Conservation (phyloP, 2,888 invertebrate species). For the Xestia xanthographa region DNA sequence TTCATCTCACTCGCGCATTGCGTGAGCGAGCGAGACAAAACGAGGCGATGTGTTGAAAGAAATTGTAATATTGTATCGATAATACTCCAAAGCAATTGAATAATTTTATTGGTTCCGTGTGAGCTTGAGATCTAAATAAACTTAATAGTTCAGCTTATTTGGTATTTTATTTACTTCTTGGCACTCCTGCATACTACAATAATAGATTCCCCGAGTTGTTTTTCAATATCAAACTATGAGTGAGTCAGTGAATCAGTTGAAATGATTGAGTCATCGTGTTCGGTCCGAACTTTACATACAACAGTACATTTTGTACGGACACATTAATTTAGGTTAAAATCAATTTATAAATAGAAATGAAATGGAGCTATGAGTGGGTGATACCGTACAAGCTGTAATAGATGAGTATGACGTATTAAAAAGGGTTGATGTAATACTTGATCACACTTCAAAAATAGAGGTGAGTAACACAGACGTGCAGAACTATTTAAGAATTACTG, state of each 20-base stretch:
- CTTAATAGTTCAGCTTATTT: conserved; percentile 63
- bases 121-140: conserved; percentile 67
- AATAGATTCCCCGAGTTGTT: conserved; percentile 64
- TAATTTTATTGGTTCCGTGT: conserved; percentile 59
- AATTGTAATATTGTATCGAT: conserved; percentile 65
- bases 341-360: conserved; percentile 33
- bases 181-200: conserved; percentile 60
- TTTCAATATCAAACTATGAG: conserved; percentile 59
- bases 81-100: conserved; percentile 66
- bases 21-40: conserved; percentile 65
- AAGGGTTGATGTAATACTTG: conserved; percentile 45
- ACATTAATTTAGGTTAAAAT: conserved; percentile 39
- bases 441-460: conserved; percentile 46
- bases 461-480: conserved; percentile 52
- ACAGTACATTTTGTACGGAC: conserved; percentile 25
- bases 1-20: conserved; percentile 67
- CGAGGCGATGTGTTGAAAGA: conserved; percentile 63
- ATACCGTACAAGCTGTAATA: conserved; percentile 15
- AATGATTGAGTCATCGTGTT: conserved; percentile 63
- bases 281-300: conserved; percentile 37
- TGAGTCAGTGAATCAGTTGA: conserved; percentile 66
- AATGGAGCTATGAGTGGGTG: conserved; percentile 25
- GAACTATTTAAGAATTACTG: conserved; percentile 33
- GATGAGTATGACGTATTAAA: conserved; percentile 15
- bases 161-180: conserved; percentile 64